phyloP scores from a whole-genome alignment of 2,797 vertebrate species.

The Spinibarbus caldwelli region DNA sequence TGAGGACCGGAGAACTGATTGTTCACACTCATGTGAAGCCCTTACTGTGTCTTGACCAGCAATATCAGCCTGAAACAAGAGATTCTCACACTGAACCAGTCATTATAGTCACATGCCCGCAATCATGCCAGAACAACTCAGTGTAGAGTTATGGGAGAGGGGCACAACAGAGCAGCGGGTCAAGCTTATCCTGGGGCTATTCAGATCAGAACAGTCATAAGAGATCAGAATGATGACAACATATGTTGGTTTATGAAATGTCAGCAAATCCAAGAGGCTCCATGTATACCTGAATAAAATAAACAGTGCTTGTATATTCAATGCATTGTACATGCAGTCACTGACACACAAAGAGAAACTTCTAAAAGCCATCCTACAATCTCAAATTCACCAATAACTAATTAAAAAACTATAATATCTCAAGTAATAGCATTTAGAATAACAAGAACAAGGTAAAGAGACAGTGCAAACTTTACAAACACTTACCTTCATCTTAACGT shows the following conservation, averaged over 20 bases:
- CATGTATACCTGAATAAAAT: not conserved
- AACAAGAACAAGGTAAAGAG: not conserved
- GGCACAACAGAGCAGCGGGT: slow-evolving; percentile 38
- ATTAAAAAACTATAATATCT: not conserved
- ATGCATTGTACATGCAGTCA: not conserved
- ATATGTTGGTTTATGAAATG: not conserved
- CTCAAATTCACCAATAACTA: not conserved
- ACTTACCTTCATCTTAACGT: slow-evolving; percentile 38
- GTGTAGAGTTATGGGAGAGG: slow-evolving; percentile 35
- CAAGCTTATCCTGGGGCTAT: slow-evolving; percentile 18
- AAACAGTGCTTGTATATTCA: not conserved
- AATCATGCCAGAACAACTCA: slow-evolving; percentile 51
- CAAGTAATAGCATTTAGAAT: not conserved
- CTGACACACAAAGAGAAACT: not conserved
- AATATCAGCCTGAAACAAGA: slow-evolving; percentile 42
- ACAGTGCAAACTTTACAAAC: not conserved
- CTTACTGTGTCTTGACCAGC: slow-evolving; percentile 38
- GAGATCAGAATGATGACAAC: slow-evolving; percentile 30
- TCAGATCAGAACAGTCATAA: slow-evolving; percentile 23
- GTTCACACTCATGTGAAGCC: slow-evolving; percentile 49
- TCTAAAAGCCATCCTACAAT: not conserved
- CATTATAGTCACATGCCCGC: slow-evolving; percentile 54
- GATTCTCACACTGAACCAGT: slow-evolving; percentile 36
- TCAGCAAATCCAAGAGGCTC: not conserved
- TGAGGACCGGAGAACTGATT: slow-evolving; percentile 38